phyloP scores from a whole-genome alignment of 2,113 vertebrate genomes.

The Sclerurus mexicanus region DNA sequence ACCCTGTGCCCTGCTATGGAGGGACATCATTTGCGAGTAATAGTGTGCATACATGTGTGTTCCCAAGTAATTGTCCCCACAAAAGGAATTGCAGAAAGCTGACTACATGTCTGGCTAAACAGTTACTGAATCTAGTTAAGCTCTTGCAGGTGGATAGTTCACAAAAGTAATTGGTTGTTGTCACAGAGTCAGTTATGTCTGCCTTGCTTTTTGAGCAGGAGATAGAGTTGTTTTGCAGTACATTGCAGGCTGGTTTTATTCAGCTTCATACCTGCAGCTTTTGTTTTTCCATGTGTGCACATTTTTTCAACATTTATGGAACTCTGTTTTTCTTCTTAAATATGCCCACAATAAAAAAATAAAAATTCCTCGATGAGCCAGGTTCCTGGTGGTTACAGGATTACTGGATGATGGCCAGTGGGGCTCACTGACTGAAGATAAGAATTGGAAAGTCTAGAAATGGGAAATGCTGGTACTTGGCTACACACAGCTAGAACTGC shows the following conservation, averaged over 20 bases:
- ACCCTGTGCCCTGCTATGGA: background rate
- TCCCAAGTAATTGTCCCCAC: rapidly evolving
- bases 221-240: background rate
- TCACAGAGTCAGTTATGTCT: background rate
- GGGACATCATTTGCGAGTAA: background rate
- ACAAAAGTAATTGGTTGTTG: background rate
- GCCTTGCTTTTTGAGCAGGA: background rate
- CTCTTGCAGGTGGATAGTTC: background rate
- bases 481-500: background rate
- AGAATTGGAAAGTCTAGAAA: background rate
- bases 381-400: background rate
- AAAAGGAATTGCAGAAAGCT: background rate
- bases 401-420: background rate
- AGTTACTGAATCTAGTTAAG: background rate
- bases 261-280: background rate
- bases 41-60: rapidly evolving
- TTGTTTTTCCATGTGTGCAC: background rate
- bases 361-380: rapidly evolving
- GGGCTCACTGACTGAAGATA: background rate
- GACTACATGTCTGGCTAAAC: background rate
- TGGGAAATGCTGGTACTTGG: background rate
- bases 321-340: background rate
- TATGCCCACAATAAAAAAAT: background rate
- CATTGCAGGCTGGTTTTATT: background rate
- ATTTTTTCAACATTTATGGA: background rate